A percentile compares a stretch with the other conserved stretches of the same genome.
Evolutionary conservation across 2,888 invertebrate species (phyloP).

Genomic region (Anarsia innoxiella): DNA sequence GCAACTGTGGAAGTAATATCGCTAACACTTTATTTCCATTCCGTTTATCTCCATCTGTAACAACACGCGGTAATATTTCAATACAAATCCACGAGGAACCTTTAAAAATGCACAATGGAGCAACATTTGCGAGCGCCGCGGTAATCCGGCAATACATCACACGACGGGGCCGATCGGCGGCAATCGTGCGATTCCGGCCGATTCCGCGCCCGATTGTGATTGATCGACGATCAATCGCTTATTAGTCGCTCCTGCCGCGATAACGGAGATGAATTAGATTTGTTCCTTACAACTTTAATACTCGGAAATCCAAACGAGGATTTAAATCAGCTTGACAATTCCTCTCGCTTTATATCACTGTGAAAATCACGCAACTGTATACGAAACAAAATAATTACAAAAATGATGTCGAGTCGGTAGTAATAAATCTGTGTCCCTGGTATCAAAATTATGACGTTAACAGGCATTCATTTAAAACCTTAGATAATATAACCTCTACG

Average conservation of each 20-base stretch:
- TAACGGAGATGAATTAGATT: constrained; percentile 1
- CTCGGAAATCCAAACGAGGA: too few species aligned
- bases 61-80: constrained; percentile 5
- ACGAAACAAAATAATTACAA: too few species aligned
- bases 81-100: constrained; percentile 7
- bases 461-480: too few species aligned
- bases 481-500: too few species aligned
- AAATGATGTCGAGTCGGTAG: too few species aligned
- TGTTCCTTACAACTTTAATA: neutral
- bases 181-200: constrained; percentile 1
- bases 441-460: too few species aligned
- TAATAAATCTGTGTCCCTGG: too few species aligned
- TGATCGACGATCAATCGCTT: constrained; percentile 3
- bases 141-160: constrained; percentile 6
- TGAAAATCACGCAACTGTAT: too few species aligned
- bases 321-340: too few species aligned
- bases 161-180: neutral
- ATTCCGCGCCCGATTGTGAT: constrained; percentile 3
- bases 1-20: too few species aligned
- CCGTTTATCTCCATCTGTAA: neutral
- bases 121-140: constrained; percentile 2
- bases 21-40: neutral
- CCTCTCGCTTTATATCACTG: too few species aligned
- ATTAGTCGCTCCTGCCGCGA: neutral
- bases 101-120: constrained; percentile 9